Evolutionary conservation across 2,797 vertebrate species (phyloP), one percentile per base, ranked within the genome.

Genomic region (Alca torda): DNA sequence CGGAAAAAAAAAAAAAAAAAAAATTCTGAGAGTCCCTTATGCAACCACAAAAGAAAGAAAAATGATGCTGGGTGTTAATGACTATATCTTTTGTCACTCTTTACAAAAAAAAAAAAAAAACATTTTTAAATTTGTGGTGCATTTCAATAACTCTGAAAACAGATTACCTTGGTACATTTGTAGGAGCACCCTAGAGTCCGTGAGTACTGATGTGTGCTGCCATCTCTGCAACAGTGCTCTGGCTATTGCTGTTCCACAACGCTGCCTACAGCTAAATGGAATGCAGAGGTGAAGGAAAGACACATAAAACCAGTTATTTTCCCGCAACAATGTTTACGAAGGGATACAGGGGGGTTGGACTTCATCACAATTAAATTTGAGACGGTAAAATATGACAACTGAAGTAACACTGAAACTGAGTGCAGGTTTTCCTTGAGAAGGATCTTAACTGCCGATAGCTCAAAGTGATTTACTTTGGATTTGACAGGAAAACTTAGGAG

Each of bases 61-160:
- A 95, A 91, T 41, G 41, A 69, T 78, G 6, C 33, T 31, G 65
- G n/a, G 35, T 90, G 82, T 90, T 94, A 94, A 89, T 93, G 79
- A 81, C 68, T 94, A 1, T 60, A 61, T 77, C 16, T 94, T 96
- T 96, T 97, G 39, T 88, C 74, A 89, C 8, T 85, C 11, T 59
- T 95, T 92, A 88, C 50, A 90, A 63, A 93, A 92, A 89, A 59
- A 8, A 8, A 90, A 63, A 93, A 92, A 89, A 59, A 8, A 8
- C 11, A 33, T 78, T 93, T 96, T 93, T 16, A 72, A 93, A 85
- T 97, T 95, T 94, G 41, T 93, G 78, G 59, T 61, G 46, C 78
- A 64, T 97, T 96, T 96, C 76, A 91, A 26, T 93, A 93, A 88
- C 81, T 93, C 89, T 93, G 77, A 95, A 90, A 96, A 92, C n/a